These are phyloP conservation scores for Puffinus mauretanicus DNA, from an alignment of 2,113 vertebrate genomes.

Conservation along the genomic window DNA sequence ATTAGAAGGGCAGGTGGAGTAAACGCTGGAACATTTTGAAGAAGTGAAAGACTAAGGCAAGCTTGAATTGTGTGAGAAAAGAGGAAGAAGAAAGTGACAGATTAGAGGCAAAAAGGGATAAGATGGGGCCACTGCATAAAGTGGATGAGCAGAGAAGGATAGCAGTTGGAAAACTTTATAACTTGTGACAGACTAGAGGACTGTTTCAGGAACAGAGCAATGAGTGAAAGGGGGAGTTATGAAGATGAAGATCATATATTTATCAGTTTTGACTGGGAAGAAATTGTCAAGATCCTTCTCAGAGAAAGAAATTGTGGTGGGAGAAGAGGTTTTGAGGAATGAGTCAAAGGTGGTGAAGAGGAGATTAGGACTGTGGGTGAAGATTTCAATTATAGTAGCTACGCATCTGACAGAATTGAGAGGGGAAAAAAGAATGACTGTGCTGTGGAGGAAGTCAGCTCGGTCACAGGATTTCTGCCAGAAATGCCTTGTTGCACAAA, in stretches of 20 bases:
- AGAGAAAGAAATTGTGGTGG: neutral
- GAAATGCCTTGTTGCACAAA: neutral
- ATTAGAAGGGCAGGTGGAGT: neutral
- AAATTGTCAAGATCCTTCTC: neutral
- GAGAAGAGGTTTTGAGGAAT: neutral
- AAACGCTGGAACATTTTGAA: neutral
- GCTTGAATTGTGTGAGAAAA: neutral
- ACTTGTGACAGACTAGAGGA: neutral
- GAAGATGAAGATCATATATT: neutral
- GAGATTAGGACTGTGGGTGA: neutral
- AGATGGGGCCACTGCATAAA: neutral
- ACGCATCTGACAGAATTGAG: neutral
- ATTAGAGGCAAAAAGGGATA: neutral
- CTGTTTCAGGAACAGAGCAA: neutral
- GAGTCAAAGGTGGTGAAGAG: neutral
- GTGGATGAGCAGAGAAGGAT: neutral
- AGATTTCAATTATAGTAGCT: neutral
- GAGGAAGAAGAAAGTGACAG: neutral
- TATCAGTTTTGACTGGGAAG: neutral
- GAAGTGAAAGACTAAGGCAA: neutral
- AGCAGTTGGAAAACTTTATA: neutral
- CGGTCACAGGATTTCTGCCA: neutral
- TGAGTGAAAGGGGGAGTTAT: neutral
- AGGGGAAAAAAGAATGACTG: neutral
- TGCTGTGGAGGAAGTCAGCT: neutral